Base-by-base conservation (phyloP, 2,113 vertebrate species). In the Oplegnathus fasciatus region DNA sequence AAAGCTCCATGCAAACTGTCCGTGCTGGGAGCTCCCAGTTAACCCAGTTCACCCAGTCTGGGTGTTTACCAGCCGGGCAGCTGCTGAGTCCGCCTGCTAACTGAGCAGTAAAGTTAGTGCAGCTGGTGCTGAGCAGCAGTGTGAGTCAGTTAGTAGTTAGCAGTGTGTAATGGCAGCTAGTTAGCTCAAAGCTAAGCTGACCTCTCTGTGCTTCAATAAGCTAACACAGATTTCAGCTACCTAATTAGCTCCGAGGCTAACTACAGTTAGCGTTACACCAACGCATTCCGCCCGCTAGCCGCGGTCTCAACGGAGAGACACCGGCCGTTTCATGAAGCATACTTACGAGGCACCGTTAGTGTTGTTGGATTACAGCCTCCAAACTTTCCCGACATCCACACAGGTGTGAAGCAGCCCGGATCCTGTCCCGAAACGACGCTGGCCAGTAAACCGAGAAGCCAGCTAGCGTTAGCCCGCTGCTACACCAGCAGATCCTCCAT, bases 401-500 rank as follows among this genome's bases (percentile, higher is more conserved):
- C 10, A 26, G 66, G 26, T 37, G 55, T 17, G 60, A 22, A 61
- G 48, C 65, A 28, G 55, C 54, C 84, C 42, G 2, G 50, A 46
- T 77, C n/a, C 28, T 32, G 78, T 82, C 71, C 74, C 55, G 1
- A 40, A 44, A n/a, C 69, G 85, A 78, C 77, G 73, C 62, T 78
- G 80, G 77, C 57, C 30, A 78, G 86, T 72, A 15, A 42, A 40
- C 50, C 62, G 37, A 58, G 54, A 10, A 60, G 75, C 26, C 82
- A 89, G 89, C 86, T 83, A 89, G 58, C 80, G 73, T 91, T 93
- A 93, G 92, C 91, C 69, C 58, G 80, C 74, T 86, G 90, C 93
- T 92, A 92, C 86, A 90, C 83, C 86, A 79, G 85, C 83, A 87
- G 58, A 91, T 58, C 93, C 91, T 91, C 94, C 94, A 95, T 95